Conservation (phyloP, 2,888 invertebrate species). For the Halictus quadricinctus region DNA sequence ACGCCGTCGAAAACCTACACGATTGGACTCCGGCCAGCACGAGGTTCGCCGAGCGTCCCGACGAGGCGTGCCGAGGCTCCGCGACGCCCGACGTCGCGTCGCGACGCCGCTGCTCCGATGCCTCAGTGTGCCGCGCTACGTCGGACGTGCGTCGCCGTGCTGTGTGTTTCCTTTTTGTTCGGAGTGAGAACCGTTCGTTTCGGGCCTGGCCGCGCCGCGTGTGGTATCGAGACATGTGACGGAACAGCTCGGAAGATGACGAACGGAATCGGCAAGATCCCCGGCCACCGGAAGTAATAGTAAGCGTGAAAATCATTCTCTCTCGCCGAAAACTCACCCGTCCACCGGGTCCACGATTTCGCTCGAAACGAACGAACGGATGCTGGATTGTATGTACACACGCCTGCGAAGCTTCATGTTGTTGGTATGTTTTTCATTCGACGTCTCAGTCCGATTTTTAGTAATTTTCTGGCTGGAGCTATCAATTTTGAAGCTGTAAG, state of each 20-base stretch:
- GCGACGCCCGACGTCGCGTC: constrained; percentile 67
- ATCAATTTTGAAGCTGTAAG: background rate
- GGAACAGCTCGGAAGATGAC: constrained; percentile 47
- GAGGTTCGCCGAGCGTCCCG: constrained; percentile 44
- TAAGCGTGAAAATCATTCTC: constrained; percentile 33
- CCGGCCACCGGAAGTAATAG: constrained; percentile 48
- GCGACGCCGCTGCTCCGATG: constrained; percentile 65
- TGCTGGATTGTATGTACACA: background rate
- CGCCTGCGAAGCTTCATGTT: background rate
- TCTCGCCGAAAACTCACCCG: background rate
- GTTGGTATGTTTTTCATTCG: background rate
- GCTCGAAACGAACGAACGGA: background rate
- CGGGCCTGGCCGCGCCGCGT: constrained; percentile 7
- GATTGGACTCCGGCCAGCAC: constrained; percentile 59
- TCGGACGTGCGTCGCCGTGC: constrained; percentile 47
- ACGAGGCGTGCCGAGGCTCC: constrained; percentile 58
- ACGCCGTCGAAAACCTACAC: constrained; percentile 7
- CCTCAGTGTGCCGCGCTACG: constrained; percentile 67
- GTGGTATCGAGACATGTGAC: constrained; percentile 60
- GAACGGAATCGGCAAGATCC: constrained; percentile 34
- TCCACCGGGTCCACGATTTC: background rate
- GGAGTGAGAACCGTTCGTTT: background rate
- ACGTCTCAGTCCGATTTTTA: background rate
- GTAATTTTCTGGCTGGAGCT: background rate
- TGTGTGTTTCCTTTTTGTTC: background rate